These are phyloP conservation scores for Thunnus thynnus DNA, from an alignment of 2,113 vertebrate species.

Conservation along the genomic window DNA sequence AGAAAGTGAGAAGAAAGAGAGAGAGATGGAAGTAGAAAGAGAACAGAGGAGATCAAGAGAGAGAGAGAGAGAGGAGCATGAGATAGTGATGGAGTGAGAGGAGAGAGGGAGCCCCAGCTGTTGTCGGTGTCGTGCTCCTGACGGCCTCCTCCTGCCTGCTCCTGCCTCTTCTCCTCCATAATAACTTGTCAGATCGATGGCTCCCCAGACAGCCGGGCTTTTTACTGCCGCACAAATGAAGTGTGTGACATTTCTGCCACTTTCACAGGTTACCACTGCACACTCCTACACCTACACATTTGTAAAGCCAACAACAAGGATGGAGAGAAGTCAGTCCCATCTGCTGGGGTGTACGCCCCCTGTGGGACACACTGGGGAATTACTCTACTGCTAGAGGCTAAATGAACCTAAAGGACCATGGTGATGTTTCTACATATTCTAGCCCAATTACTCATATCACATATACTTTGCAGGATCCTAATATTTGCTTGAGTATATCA, in stretches of 20 bases:
- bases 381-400: background rate
- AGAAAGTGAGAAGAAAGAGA: constrained; percentile 7
- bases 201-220: constrained; percentile 75
- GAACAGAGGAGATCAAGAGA: background rate
- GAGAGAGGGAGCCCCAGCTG: constrained; percentile 49
- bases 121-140: constrained; percentile 74
- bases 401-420: background rate
- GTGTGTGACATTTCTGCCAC: constrained; percentile 76
- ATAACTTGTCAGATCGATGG: constrained; percentile 82
- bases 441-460: background rate
- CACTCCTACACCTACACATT: constrained; percentile 33
- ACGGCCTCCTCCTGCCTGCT: constrained; percentile 43
- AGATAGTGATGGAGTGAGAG: constrained; percentile 4
- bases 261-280: constrained; percentile 57
- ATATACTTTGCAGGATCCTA: background rate
- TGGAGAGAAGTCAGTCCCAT: constrained; percentile 11
- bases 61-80: background rate
- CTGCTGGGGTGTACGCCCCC: background rate
- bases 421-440: background rate
- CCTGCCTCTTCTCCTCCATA: constrained; percentile 70
- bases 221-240: constrained; percentile 73
- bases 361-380: constrained; percentile 10
- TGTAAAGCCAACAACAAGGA: constrained; percentile 51
- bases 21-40: background rate
- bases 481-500: background rate